Conservation (phyloP, 2,113 vertebrate genomes). For the Montifringilla adamsi region DNA sequence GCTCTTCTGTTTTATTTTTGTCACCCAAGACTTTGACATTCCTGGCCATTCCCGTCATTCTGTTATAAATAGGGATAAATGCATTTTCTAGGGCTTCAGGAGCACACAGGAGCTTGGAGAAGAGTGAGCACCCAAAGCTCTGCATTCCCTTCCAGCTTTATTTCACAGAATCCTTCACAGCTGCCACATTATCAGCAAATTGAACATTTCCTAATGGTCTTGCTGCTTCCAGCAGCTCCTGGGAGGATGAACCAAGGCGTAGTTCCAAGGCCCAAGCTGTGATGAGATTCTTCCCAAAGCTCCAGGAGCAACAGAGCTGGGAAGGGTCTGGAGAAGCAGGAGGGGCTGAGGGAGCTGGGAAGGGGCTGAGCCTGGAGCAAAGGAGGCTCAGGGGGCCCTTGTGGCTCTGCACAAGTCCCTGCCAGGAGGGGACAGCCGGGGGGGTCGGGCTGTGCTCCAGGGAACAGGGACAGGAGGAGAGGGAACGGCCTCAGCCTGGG, state of each 20-base stretch:
- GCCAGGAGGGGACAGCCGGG: neutral
- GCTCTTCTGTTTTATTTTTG: neutral
- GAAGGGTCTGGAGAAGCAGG: accelerated
- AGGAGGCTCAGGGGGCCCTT: neutral
- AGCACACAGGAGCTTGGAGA: neutral
- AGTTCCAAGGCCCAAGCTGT: accelerated
- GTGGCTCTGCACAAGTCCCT: neutral
- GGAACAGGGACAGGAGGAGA: neutral
- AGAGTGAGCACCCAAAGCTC: neutral
- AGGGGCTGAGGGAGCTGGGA: neutral
- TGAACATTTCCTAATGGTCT: accelerated
- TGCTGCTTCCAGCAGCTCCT: accelerated
- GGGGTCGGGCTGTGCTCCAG: neutral
- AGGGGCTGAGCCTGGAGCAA: neutral
- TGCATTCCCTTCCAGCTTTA: accelerated
- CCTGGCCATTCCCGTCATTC: accelerated
- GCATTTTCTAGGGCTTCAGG: neutral
- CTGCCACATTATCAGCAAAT: accelerated
- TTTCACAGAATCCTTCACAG: neutral
- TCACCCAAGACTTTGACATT: accelerated
- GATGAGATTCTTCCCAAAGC: neutral
- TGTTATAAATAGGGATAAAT: neutral
- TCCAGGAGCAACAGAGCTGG: neutral
- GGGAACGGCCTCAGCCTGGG: neutral
- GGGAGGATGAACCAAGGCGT: accelerated